phyloP scores from a whole-genome alignment of 1,140 invertebrate species.

The Adelges cooleyi region DNA sequence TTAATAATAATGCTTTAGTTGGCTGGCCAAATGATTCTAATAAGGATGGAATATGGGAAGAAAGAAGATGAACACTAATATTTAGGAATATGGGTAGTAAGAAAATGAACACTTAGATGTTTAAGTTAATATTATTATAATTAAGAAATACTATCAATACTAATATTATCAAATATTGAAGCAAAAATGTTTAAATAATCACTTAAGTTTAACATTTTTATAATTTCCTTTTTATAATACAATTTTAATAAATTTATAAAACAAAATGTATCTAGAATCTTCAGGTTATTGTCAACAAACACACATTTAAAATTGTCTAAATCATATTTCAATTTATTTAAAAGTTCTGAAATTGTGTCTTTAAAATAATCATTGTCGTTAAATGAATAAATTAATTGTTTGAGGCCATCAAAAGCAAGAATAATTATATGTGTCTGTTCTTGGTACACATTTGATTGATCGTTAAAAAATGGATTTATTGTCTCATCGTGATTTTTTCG shows the following conservation, averaged over 20 bases:
- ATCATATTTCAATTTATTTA: background rate
- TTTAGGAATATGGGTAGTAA: too few species aligned
- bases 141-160: too few species aligned
- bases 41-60: too few species aligned
- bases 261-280: slow-evolving; percentile 14
- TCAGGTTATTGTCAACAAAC: background rate
- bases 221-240: slow-evolving; percentile 11
- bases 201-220: background rate
- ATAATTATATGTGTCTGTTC: slow-evolving; percentile 9
- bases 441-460: slow-evolving; percentile 16
- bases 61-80: too few species aligned
- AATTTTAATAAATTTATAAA: slow-evolving; percentile 2
- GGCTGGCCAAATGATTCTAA: too few species aligned
- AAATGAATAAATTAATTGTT: background rate
- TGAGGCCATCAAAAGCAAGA: slow-evolving; percentile 16
- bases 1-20: too few species aligned
- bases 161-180: background rate
- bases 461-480: slow-evolving; percentile 21
- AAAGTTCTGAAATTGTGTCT: background rate
- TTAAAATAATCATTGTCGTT: background rate
- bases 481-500: background rate
- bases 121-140: too few species aligned
- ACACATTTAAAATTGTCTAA: slow-evolving; percentile 1
- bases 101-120: too few species aligned
- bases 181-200: background rate